These are phyloP conservation scores for Hoplodrina ambigua DNA, from an alignment of 2,888 invertebrate species.

Conservation along the genomic window DNA sequence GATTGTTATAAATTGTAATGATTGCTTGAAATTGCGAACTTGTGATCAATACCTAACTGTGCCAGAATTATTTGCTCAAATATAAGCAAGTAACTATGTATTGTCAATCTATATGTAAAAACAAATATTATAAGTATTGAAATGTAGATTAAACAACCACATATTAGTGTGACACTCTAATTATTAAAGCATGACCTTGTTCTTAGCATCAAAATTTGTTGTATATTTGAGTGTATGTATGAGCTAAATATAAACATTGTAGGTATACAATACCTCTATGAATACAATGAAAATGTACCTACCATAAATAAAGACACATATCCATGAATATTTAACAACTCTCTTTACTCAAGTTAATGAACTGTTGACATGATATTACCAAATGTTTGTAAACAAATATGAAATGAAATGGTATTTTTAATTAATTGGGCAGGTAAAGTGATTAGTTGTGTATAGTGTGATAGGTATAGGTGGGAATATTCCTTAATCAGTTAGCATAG, in stretches of 20 bases:
- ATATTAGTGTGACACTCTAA: background rate
- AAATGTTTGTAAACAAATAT: conserved; percentile 16
- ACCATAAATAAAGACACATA: background rate
- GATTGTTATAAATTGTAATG: conserved; percentile 16
- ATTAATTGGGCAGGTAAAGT: background rate
- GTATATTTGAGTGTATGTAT: background rate
- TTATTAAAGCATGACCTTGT: conserved; percentile 12
- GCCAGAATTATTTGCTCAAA: conserved; percentile 12
- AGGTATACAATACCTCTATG: background rate
- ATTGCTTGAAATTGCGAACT: conserved; percentile 10
- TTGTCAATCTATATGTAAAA: background rate
- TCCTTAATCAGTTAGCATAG: background rate
- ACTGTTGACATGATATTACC: conserved; percentile 17
- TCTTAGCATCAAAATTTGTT: conserved; percentile 5
- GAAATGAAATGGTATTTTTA: background rate
- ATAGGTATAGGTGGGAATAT: conserved; percentile 2
- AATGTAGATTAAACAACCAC: background rate
- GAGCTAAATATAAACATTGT: conserved; percentile 13
- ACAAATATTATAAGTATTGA: background rate
- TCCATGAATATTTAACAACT: conserved; percentile 26
- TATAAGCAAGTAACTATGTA: background rate
- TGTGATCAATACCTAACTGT: conserved; percentile 15
- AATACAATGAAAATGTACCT: background rate
- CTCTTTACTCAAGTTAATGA: conserved; percentile 6
- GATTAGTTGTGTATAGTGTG: background rate